Evolutionary conservation across 2,113 vertebrate genomes (phyloP), one percentile per base, ranked within the genome.

Genomic region (Carassius auratus): DNA sequence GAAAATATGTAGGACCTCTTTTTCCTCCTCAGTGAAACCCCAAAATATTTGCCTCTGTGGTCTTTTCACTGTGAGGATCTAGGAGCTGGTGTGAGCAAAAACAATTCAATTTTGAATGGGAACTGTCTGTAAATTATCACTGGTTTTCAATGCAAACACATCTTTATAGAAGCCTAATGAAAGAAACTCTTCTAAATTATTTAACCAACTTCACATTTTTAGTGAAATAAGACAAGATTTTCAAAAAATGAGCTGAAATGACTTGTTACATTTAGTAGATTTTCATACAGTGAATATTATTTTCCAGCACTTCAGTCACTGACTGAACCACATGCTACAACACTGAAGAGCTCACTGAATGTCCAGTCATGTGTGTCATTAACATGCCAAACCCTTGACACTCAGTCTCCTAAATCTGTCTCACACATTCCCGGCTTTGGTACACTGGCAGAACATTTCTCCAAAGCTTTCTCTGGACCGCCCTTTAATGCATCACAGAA

Each of bases 1-100:
- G 90, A 94, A 93, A 93, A 90, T 90, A 88, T 78, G 90, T 86
- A 33, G 83, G 79, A 64, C 26, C 52, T 57, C 71, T 85, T 90
- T 89, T 88, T 76, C 79, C 80, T 82, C 80, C 84, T 57, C 62
- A 59, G 13, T 83, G 88, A 88, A 90, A 89, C 83, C 86, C 83
- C 82, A 89, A 78, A 84, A 74, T 71, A 55, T 87, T 85, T 83
- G 81, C 74, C 66, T 71, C 36, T 80, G 19, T 84, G 77, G 19
- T 86, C 33, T n/a, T 45, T 57, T 69, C 36, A 52, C n/a, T 73
- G 30, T 68, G 45, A 66, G 23, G n/a, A 33, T 26, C 45, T 68
- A 73, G 7, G 30, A 42, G 33, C 55, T 79, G 12, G 21, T 61
- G 30, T 62, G 57, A 79, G 45, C 42, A 8, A 66, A 66, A 64